A percentile compares a stretch with the other conserved stretches of the same genome.
Evolutionary conservation across 2,797 vertebrate genomes (phyloP).

Genomic region (Anguilla marmorata): DNA sequence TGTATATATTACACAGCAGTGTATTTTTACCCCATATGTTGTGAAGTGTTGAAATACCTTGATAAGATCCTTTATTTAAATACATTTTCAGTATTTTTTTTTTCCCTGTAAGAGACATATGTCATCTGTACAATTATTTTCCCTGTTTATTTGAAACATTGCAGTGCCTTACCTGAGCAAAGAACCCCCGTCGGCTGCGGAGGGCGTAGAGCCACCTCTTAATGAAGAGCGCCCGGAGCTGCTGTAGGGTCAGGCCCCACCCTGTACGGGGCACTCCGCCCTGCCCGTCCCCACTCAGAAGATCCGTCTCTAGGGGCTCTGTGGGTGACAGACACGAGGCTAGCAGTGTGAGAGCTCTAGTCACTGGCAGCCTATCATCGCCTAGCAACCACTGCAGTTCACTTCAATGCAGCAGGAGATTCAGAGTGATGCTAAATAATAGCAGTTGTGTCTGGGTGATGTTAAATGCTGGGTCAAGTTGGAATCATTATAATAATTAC

Average conservation of each 20-base stretch:
- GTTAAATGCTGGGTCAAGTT: background rate
- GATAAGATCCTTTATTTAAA: background rate
- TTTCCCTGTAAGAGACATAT: background rate
- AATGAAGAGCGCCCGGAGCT: conserved; percentile 83
- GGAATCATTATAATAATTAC: background rate
- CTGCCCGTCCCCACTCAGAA: conserved; percentile 61
- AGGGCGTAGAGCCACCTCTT: conserved; percentile 83
- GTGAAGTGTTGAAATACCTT: background rate
- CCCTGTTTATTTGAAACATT: background rate
- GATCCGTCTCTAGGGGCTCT: conserved; percentile 74
- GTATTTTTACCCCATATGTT: background rate
- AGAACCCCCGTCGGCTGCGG: conserved; percentile 80
- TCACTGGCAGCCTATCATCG: background rate
- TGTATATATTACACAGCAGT: background rate
- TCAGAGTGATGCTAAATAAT: background rate
- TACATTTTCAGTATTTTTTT: background rate
- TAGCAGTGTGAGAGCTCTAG: background rate
- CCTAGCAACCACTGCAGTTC: background rate
- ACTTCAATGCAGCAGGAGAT: background rate
- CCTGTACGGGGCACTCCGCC: conserved; percentile 58
- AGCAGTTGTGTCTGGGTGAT: too few species aligned
- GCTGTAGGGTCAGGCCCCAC: conserved; percentile 76
- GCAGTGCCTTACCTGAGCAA: conserved; percentile 74
- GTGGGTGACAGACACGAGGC: conserved; percentile 18
- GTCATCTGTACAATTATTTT: background rate